These are phyloP conservation scores for Ascaphus truei DNA, from an alignment of 2,113 vertebrate genomes.

Conservation along the genomic window DNA sequence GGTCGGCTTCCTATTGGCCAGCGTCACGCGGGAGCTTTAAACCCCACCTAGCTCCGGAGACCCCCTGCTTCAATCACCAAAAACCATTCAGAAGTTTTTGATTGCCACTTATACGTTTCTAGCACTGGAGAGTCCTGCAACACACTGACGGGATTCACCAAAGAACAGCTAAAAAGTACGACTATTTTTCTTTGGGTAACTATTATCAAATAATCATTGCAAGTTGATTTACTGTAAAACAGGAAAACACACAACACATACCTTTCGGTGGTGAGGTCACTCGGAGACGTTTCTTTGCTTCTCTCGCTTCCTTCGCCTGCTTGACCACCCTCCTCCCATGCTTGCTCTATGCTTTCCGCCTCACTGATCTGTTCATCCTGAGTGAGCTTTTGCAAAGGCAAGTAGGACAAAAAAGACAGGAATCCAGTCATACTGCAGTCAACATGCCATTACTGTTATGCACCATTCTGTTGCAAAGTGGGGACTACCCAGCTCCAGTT, in stretches of 20 bases:
- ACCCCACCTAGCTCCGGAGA: too few species aligned
- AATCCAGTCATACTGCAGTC: slow-evolving; percentile 77
- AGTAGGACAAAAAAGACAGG: slow-evolving; percentile 77
- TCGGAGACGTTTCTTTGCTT: slow-evolving; percentile 47
- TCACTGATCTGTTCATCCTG: slow-evolving; percentile 57
- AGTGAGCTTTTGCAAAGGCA: slow-evolving; percentile 69
- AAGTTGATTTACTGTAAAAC: neutral
- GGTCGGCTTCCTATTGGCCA: too few species aligned
- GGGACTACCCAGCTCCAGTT: slow-evolving; percentile 25
- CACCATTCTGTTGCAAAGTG: neutral
- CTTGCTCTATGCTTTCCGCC: slow-evolving; percentile 37
- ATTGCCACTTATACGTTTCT: too few species aligned
- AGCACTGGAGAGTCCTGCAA: too few species aligned
- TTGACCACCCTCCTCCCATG: slow-evolving; percentile 44
- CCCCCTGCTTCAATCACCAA: too few species aligned
- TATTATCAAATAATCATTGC: too few species aligned
- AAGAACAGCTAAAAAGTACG: too few species aligned
- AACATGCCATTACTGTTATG: slow-evolving; percentile 30
- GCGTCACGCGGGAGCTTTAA: too few species aligned
- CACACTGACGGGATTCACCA: too few species aligned
- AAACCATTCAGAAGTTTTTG: too few species aligned
- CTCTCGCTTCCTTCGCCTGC: slow-evolving; percentile 50
- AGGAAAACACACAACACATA: slow-evolving; percentile 45
- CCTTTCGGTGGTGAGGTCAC: slow-evolving; percentile 74
- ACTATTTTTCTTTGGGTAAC: too few species aligned